phyloP scores from a whole-genome alignment of 2,888 invertebrate genomes.

The Netelia inedita region DNA sequence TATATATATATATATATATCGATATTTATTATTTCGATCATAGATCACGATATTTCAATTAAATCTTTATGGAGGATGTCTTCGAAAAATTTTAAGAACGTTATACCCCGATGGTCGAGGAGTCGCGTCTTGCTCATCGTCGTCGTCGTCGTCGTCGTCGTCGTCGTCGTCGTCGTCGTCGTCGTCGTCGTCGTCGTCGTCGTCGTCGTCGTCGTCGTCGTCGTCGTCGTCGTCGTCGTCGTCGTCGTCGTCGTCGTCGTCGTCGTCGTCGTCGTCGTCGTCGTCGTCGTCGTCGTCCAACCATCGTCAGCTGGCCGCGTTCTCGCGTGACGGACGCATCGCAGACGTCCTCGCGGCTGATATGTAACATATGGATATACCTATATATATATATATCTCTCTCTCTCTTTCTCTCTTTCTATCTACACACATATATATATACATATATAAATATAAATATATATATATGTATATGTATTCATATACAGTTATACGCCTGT shows the following conservation, averaged over 20 bases:
- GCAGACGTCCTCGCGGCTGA: slow-evolving; percentile 68
- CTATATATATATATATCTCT: background rate
- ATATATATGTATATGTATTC: background rate
- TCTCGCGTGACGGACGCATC: slow-evolving; percentile 82
- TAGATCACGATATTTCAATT: background rate
- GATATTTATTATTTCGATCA: background rate
- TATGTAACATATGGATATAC: background rate
- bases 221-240: slow-evolving; percentile 17
- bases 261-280: background rate
- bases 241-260: no score
- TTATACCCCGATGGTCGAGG: background rate
- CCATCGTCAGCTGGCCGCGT: slow-evolving; percentile 81
- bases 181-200: no score
- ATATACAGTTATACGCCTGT: background rate
- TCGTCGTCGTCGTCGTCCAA: slow-evolving; percentile 51
- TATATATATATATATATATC: no score
- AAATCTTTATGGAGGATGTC: background rate
- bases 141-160: no score
- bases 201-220: background rate
- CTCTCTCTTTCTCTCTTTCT: background rate
- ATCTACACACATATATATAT: background rate
- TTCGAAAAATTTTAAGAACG: background rate
- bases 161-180: slow-evolving; percentile 28
- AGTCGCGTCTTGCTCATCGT: slow-evolving; percentile 29
- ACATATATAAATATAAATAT: slow-evolving; percentile 6